A percentile compares a stretch with the other conserved stretches of the same genome.
Evolutionary conservation across 2,113 vertebrate species (phyloP).

Genomic region (Bubo bubo): DNA sequence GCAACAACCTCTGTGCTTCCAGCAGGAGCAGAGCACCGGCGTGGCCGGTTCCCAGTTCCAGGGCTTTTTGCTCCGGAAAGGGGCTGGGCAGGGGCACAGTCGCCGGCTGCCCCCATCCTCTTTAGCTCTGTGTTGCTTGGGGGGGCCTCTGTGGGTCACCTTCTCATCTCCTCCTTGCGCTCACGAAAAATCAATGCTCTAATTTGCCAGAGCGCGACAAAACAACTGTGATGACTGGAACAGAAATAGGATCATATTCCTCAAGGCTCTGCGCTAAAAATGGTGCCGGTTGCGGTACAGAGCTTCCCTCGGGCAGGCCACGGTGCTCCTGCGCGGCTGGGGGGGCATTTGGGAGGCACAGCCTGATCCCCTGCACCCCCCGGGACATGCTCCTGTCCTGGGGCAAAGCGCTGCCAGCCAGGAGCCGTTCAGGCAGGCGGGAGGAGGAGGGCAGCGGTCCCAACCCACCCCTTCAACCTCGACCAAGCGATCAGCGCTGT

Average conservation of each 20-base stretch:
- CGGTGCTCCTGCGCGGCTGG: not conserved
- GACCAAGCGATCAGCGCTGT: accelerated
- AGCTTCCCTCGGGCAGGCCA: not conserved
- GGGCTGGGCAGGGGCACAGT: not conserved
- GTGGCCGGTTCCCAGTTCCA: not conserved
- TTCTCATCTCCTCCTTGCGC: not conserved
- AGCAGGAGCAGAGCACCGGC: not conserved
- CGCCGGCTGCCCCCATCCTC: accelerated
- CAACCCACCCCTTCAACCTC: not conserved
- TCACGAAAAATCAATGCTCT: not conserved
- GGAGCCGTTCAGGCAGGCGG: not conserved
- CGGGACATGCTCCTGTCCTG: accelerated
- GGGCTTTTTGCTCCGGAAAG: not conserved
- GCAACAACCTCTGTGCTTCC: not conserved
- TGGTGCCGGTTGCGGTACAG: not conserved
- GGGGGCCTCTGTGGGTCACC: not conserved
- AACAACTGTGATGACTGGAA: not conserved
- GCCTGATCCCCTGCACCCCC: not conserved
- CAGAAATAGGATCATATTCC: not conserved
- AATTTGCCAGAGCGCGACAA: not conserved
- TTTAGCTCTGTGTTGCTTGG: not conserved
- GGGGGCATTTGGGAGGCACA: not conserved
- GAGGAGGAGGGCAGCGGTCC: not conserved
- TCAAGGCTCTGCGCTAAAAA: not conserved
- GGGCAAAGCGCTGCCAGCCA: accelerated